Conservation (phyloP, 2,888 invertebrate genomes). For the Chymomyza amoena region DNA sequence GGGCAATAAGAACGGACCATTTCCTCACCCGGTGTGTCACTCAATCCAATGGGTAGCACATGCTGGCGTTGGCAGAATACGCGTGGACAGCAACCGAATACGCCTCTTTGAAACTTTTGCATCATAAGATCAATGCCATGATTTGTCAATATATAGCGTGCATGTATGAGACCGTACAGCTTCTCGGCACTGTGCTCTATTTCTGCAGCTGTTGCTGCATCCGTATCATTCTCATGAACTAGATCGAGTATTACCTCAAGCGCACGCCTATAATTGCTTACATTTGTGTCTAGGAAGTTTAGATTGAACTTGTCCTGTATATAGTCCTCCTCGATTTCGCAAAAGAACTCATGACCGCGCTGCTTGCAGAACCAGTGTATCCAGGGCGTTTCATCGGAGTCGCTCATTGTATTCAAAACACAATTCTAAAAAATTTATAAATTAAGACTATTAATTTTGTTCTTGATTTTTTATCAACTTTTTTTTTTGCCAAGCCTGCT, state of each 20-base stretch:
- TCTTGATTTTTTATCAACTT: neutral
- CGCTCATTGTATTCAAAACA: slow-evolving; percentile 87
- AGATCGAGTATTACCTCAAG: slow-evolving; percentile 99
- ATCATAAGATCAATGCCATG: slow-evolving; percentile 99
- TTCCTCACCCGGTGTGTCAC: slow-evolving; percentile 98
- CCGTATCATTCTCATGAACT: slow-evolving; percentile 85
- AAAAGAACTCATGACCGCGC: slow-evolving; percentile 98
- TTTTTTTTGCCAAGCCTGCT: neutral
- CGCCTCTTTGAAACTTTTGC: slow-evolving; percentile 98
- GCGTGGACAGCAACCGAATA: slow-evolving; percentile 98
- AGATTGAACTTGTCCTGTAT: slow-evolving; percentile 99
- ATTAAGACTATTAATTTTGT: neutral
- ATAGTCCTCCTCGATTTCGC: slow-evolving; percentile 99
- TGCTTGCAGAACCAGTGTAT: slow-evolving; percentile 99
- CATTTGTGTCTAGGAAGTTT: slow-evolving; percentile 99
- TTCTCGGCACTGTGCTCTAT: slow-evolving; percentile 99
- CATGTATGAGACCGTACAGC: slow-evolving; percentile 99
- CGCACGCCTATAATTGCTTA: slow-evolving; percentile 99
- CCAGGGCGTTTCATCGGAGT: slow-evolving; percentile 99
- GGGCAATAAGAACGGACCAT: slow-evolving; percentile 99
- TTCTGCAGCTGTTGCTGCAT: slow-evolving; percentile 95
- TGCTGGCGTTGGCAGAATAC: slow-evolving; percentile 99
- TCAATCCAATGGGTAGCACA: slow-evolving; percentile 97
- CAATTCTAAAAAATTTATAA: neutral
- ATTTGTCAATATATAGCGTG: slow-evolving; percentile 99